Conservation (phyloP, 2,797 vertebrate species). For the Sebastolobus alascanus region DNA sequence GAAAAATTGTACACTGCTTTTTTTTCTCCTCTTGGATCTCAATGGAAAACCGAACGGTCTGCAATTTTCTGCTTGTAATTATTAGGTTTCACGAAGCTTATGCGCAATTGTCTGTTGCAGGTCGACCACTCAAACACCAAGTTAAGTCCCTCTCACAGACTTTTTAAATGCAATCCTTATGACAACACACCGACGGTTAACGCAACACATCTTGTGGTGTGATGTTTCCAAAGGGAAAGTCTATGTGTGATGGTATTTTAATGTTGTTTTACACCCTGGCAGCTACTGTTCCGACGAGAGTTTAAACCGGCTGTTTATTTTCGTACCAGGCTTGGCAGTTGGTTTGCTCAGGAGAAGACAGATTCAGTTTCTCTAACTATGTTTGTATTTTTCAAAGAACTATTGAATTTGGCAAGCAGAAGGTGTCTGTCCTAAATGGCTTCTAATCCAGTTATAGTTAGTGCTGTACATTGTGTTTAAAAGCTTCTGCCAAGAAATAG, state of each 20-base stretch:
- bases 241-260: conserved; percentile 49
- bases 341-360: conserved; percentile 46
- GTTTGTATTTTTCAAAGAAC: conserved; percentile 62
- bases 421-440: conserved; percentile 38
- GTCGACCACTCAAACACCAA: conserved; percentile 80
- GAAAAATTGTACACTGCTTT: conserved; percentile 72
- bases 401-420: conserved; percentile 58
- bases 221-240: conserved; percentile 60
- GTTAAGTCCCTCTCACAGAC: conserved; percentile 71
- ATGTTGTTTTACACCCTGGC: conserved; percentile 68
- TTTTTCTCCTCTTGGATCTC: conserved; percentile 61
- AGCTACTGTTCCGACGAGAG: conserved; percentile 66
- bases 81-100: conserved; percentile 81
- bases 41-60: conserved; percentile 82
- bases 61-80: conserved; percentile 84
- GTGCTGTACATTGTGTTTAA: conserved; percentile 30
- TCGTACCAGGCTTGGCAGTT: conserved; percentile 48
- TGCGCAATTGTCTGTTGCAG: conserved; percentile 81
- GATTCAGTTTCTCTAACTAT: conserved; percentile 61
- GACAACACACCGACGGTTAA: conserved; percentile 70
- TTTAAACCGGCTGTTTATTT: conserved; percentile 67
- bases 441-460: conserved; percentile 38
- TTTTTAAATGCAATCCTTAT: conserved; percentile 73
- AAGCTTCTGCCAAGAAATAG: conserved; percentile 15
- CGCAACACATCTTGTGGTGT: conserved; percentile 67